Evolutionary conservation across 2,888 invertebrate genomes (phyloP), one percentile per base, ranked within the genome.

Genomic region (Mimumesa dahlbomi): DNA sequence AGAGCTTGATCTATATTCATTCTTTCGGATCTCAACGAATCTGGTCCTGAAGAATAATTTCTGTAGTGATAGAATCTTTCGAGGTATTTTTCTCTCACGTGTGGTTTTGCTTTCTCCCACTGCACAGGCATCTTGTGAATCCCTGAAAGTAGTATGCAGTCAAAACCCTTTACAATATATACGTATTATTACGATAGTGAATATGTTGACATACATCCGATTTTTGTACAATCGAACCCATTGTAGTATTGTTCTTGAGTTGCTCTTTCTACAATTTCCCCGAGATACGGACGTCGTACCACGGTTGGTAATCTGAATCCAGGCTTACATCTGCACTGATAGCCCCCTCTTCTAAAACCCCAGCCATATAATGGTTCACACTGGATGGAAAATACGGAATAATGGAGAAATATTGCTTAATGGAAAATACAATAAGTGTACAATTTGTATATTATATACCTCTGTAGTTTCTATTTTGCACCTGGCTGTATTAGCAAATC

Each of bases 351-450:
- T 56, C 98, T 92, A 89, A 96, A 98, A 40, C 98, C 98, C 95
- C 96, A 99, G 2, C 98, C 98, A 87, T 97, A 95, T 50, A 98
- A 89, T 0, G 98, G 98, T 90, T 99, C 98, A 90, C 98, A 99
- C 95, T 97, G 83, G n/a, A 62, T 2, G 19, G 18, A 40, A 11
- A 18, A 31, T 1, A 45, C 2, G 16, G 34, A 31, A 57, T 36
- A n/a, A 21, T n/a, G 19, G 3, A 14, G 1, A 34, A 14, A 18
- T 1, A 19, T 36, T 1, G 34, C 9, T 18, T 16, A 6, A 7
- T 22, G 0, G 11, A 25, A 14, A 4, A 42, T 25, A 2, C 2
- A 16, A 2, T n/a, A 6, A 16, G 0, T 31, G 18, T 13, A 31
- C 16, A 13, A 45, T 43, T 34, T 59, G 61, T 29, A n/a, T 46